Evolutionary conservation across 2,888 invertebrate species (phyloP), one percentile per base, ranked within the genome.

Genomic region (Chrysolina americana): DNA sequence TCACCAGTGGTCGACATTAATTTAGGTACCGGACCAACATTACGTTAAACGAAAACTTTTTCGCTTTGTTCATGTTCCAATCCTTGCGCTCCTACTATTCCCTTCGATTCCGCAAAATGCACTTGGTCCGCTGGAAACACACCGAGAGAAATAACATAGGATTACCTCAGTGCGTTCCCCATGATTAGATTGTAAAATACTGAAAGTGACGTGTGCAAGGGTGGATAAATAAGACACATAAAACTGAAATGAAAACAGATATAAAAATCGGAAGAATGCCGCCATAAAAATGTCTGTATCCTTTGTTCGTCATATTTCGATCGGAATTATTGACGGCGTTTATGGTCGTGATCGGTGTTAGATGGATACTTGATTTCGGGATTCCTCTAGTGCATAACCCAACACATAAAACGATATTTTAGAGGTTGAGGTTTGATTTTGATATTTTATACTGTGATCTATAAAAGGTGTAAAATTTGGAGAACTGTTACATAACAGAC

Each of bases 151-250:
- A 88, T 88, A 88, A 88, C 88, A 85, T 86, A 81, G 88, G 88
- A 89, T 89, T 89, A 88, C 88, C 85, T 84, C 87, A 88, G 88
- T 89, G 88, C 88, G 88, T 89, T 89, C 88, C 87, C 88, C 88
- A 89, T 89, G 89, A 89, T 89, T 89, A 89, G 89, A 89, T 89
- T 89, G 89, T 89, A 89, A 89, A 89, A 89, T 89, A 89, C 88
- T 89, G 88, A 87, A 88, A 88, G 88, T 88, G 88, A 88, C 88
- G 88, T 88, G 86, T 86, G 87, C 87, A 87, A 86, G 88, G 88
- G 88, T 88, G 88, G 88, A 88, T 88, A 88, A 88, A 88, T 88
- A 88, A 88, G 87, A 86, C 86, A 87, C 88, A 88, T 88, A 88
- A 88, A 88, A 88, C 86, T 87, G 86, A 86, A 88, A 88, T 88